Percentiles rank a stretch among this genome's conserved stretches.
Conservation (phyloP, 2,797 vertebrate genomes). For the Lophotriccus pileatus region DNA sequence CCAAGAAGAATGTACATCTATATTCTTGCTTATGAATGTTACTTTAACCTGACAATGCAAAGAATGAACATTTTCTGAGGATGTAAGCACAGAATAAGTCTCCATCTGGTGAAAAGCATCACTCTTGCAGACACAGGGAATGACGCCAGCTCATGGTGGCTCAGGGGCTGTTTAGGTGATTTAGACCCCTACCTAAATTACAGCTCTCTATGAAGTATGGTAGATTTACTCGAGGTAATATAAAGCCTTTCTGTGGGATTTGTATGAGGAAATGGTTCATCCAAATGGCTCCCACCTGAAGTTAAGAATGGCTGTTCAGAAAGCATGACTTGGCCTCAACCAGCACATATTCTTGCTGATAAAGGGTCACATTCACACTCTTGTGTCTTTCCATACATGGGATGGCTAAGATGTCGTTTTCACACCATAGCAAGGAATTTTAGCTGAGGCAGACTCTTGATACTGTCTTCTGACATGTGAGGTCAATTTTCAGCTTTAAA, state of each 20-base stretch:
- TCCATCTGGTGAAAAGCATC: background rate
- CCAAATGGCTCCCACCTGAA: background rate
- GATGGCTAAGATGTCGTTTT: fast-evolving
- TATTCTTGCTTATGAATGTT: background rate
- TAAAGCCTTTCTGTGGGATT: background rate
- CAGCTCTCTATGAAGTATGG: background rate
- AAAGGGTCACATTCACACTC: background rate
- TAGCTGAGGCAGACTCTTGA: background rate
- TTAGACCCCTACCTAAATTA: background rate
- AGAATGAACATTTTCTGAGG: background rate
- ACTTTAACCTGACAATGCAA: background rate
- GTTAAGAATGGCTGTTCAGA: background rate
- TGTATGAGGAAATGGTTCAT: background rate
- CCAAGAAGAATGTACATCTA: background rate
- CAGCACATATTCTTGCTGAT: background rate
- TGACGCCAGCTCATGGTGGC: too few relatives aligned
- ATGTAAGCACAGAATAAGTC: fast-evolving
- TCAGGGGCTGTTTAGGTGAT: background rate
- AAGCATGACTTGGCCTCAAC: background rate
- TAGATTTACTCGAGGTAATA: background rate
- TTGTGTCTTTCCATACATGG: fast-evolving
- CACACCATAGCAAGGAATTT: background rate
- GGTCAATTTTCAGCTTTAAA: background rate
- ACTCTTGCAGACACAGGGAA: background rate
- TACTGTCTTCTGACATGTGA: background rate